Evolutionary conservation across 1,140 invertebrate species (phyloP), one percentile per base, ranked within the genome.

Genomic region (Nasonia longicornis): DNA sequence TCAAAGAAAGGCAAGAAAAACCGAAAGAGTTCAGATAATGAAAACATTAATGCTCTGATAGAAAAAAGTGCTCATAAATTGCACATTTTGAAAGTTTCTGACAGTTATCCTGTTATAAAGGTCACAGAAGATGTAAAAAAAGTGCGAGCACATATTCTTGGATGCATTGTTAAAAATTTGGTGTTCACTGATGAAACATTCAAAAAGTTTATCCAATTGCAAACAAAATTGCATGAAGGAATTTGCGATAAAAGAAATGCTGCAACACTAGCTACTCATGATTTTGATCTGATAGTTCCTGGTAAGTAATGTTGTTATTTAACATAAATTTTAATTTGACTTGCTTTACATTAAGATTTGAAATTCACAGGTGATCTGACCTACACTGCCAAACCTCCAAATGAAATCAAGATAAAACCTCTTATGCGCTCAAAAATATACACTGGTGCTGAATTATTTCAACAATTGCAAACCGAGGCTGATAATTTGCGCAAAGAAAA

Each of bases 261-360:
- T 3, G 95, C 95, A 8, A 96, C 96, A 2, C 95, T 97, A 83
- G 96, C 96, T 12, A 96, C 95, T 3, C 96, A 97, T 90, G 96
- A 97, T 89, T 88, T 96, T 72, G 91, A 90, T 35, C 93, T 93
- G 84, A 89, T 97, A 35, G 81, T 87, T 35, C 87, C 91, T 81
- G 92, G 93, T 92, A 88, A 86, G 16, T 73, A 66, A 72, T 63
- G 67, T 70, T 14, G 52, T 38, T 79, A 73, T 75, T 72, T 48
- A 72, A 58, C 16, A 70, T 14, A 31, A 79, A 72, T 52, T 66
- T 35, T 4, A 63, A 31, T 73, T n/a, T 38, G 2, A 35, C 70
- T 11, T 6, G 8, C 67, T 26, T 72, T 4, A 14, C 20, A 72
- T 10, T n/a, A 72, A 22, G 22, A n/a, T 35, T 20, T 58, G 14